phyloP scores from a whole-genome alignment of 2,888 invertebrate species.

The Pycnomerus fuliginosus region DNA sequence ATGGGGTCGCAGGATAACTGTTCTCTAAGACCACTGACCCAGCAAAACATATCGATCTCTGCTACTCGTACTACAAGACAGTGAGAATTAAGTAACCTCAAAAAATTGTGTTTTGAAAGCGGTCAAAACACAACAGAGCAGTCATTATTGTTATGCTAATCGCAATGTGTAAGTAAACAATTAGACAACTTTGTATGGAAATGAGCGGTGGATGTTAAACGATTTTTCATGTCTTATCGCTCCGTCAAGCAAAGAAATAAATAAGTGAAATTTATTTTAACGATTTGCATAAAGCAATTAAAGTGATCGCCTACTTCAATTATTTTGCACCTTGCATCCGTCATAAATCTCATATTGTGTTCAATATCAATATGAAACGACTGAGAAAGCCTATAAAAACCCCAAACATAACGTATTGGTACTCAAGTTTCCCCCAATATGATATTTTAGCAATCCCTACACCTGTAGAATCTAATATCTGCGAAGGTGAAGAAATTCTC shows the following conservation, averaged over 20 bases:
- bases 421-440: slow-evolving; percentile 48
- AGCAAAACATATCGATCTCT: slow-evolving; percentile 11
- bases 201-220: slow-evolving; percentile 20
- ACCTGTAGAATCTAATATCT: slow-evolving; percentile 48
- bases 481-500: slow-evolving; percentile 14
- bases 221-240: slow-evolving; percentile 29
- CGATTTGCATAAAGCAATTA: slow-evolving; percentile 14
- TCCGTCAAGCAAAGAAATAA: slow-evolving; percentile 10
- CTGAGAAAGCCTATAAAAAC: slow-evolving; percentile 47
- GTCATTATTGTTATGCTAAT: slow-evolving; percentile 20
- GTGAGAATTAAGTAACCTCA: not conserved
- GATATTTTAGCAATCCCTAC: slow-evolving; percentile 50
- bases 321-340: slow-evolving; percentile 15
- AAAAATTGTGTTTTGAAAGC: not conserved
- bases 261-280: slow-evolving; percentile 12
- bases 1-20: slow-evolving; percentile 33
- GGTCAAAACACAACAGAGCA: not conserved
- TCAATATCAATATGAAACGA: slow-evolving; percentile 47
- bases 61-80: not conserved
- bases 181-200: slow-evolving; percentile 19
- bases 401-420: slow-evolving; percentile 47
- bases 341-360: slow-evolving; percentile 41
- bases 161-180: slow-evolving; percentile 12
- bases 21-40: slow-evolving; percentile 30
- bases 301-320: slow-evolving; percentile 3